Conservation (phyloP, 2,888 invertebrate genomes). For the Ommatoiulus sabulosus region DNA sequence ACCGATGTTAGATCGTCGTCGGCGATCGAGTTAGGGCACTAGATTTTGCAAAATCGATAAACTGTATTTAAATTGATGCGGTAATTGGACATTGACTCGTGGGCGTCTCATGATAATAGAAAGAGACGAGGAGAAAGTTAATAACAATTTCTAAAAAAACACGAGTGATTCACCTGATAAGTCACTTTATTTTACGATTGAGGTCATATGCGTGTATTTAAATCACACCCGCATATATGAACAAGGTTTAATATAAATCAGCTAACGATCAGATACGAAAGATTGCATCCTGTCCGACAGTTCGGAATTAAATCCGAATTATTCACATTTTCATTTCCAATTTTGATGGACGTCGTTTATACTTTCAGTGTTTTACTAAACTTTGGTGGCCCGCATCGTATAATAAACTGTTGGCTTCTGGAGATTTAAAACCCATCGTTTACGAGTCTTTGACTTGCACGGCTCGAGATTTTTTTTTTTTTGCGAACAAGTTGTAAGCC, state of each 20-base stretch:
- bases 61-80: slow-evolving; percentile 45
- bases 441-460: background rate
- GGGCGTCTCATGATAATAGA: background rate
- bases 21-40: slow-evolving; percentile 32
- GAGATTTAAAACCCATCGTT: background rate
- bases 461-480: background rate
- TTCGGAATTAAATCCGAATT: no score
- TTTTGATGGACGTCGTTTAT: background rate
- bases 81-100: slow-evolving; percentile 48
- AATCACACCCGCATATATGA: background rate
- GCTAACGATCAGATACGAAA: background rate
- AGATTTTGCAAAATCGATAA: slow-evolving; percentile 22
- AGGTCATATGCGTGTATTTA: background rate
- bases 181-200: background rate
- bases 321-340: no score
- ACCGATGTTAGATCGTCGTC: background rate
- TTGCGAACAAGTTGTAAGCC: background rate
- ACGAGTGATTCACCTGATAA: background rate
- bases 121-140: background rate
- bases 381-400: background rate
- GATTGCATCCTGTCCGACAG: no score
- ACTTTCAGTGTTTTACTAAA: background rate
- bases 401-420: background rate
- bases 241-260: background rate
- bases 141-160: background rate